These are phyloP conservation scores for Drosophila sechellia DNA, from an alignment of 1,140 invertebrate genomes.

Conservation along the genomic window DNA sequence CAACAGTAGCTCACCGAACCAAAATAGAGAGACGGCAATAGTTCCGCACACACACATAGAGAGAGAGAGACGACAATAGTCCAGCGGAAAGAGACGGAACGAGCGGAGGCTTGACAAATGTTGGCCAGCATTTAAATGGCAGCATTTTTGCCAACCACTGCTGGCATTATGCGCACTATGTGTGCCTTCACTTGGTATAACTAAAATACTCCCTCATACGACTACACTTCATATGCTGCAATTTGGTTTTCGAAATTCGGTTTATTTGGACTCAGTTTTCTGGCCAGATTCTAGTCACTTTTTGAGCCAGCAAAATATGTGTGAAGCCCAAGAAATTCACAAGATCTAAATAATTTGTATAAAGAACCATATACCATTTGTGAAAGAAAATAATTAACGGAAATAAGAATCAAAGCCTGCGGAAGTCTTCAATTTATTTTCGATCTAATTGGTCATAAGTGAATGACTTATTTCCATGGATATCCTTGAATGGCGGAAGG, in stretches of 20 bases:
- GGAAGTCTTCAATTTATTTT: background rate
- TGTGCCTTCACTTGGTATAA: conserved; percentile 38
- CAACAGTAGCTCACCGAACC: conserved; percentile 26
- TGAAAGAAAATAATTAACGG: background rate
- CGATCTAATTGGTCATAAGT: conserved; percentile 2
- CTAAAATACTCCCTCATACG: conserved; percentile 25
- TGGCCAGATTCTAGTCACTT: background rate
- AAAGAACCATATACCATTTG: no score
- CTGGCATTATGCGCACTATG: conserved; percentile 35
- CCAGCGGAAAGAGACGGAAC: background rate
- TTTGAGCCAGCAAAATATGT: no score
- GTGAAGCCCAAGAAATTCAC: background rate
- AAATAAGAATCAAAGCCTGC: background rate
- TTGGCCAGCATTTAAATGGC: conserved; percentile 31
- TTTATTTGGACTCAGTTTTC: conserved; percentile 24
- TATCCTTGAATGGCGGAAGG: conserved; percentile 12
- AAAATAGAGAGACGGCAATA: conserved; percentile 1
- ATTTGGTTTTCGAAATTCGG: conserved; percentile 10
- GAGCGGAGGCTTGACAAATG: conserved; percentile 4
- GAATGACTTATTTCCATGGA: conserved; percentile 11
- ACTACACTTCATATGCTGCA: background rate
- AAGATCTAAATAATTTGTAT: background rate
- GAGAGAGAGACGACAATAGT: background rate
- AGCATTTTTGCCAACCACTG: conserved; percentile 20
- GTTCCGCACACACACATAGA: background rate